A percentile compares a stretch with the other conserved stretches of the same genome.
These are phyloP conservation scores for Nemurella pictetii DNA, from an alignment of 2,888 invertebrate species.

Conservation along the genomic window DNA sequence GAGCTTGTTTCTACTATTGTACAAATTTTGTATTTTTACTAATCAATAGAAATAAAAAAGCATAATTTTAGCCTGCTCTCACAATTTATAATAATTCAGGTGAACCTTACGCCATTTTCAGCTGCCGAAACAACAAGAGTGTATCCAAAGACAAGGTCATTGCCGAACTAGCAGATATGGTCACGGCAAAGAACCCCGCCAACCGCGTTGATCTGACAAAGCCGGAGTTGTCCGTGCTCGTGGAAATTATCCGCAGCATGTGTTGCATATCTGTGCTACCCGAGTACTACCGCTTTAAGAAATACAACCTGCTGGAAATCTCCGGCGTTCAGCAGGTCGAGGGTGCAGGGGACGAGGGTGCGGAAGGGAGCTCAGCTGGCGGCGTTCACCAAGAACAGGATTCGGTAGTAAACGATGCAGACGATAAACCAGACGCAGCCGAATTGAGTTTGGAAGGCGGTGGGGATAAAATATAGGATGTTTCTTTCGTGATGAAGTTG, in stretches of 20 bases:
- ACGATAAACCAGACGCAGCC: not conserved
- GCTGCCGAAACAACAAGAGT: conserved; percentile 74
- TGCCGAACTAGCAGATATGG: conserved; percentile 70
- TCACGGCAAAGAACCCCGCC: conserved; percentile 66
- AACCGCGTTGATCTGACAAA: conserved; percentile 77
- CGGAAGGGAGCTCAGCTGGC: not conserved
- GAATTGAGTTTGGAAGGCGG: not conserved
- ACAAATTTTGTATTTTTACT: no score
- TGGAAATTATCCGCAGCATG: conserved; percentile 80
- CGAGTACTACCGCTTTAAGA: conserved; percentile 76
- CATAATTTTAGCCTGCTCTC: no score
- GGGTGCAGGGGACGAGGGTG: not conserved
- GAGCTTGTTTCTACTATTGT: no score
- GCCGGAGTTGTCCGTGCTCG: conserved; percentile 75
- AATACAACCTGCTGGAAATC: conserved; percentile 80
- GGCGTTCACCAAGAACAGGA: not conserved
- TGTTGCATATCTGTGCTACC: conserved; percentile 81
- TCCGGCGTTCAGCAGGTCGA: not conserved
- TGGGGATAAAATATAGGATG: not conserved
- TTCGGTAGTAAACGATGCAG: not conserved
- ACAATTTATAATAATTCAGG: no score
- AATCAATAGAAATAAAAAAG: no score
- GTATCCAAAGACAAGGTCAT: conserved; percentile 73
- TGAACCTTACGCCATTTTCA: no score
- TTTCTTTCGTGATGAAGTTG: no score